Percentiles rank a stretch among this genome's conserved stretches.
These are phyloP conservation scores for Telmatherina bonti DNA, from an alignment of 2,797 vertebrate species.

Conservation along the genomic window DNA sequence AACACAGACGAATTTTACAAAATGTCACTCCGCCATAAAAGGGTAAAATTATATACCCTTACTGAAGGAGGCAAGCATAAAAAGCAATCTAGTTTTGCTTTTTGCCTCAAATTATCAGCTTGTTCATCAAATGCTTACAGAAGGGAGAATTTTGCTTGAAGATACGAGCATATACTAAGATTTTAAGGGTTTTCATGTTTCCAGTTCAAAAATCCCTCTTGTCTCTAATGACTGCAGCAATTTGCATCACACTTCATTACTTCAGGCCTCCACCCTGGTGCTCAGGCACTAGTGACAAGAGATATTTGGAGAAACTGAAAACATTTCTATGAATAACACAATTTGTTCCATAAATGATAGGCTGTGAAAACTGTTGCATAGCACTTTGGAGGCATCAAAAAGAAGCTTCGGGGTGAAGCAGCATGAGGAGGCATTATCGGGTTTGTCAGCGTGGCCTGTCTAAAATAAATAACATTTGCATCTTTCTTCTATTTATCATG, in stretches of 20 bases:
- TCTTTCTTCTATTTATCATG: slow-evolving; percentile 80
- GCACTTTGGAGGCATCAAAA: slow-evolving; percentile 62
- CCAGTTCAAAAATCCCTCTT: background rate
- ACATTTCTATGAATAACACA: slow-evolving; percentile 64
- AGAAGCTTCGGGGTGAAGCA: slow-evolving; percentile 59
- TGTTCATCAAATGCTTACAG: background rate
- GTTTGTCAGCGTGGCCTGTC: slow-evolving; percentile 70
- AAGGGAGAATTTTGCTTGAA: background rate
- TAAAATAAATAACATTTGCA: slow-evolving; percentile 81
- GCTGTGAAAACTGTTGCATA: slow-evolving; percentile 63
- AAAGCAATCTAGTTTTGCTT: slow-evolving; percentile 5
- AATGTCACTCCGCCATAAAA: background rate
- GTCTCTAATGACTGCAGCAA: slow-evolving; percentile 39
- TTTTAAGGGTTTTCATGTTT: slow-evolving; percentile 5
- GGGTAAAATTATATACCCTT: slow-evolving; percentile 1
- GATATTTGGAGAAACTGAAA: slow-evolving; percentile 38
- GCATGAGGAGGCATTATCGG: slow-evolving; percentile 72
- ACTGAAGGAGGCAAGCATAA: background rate
- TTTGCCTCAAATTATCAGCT: background rate
- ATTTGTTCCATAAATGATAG: slow-evolving; percentile 63
- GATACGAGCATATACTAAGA: slow-evolving; percentile 4
- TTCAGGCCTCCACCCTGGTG: slow-evolving; percentile 35
- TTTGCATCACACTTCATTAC: slow-evolving; percentile 63
- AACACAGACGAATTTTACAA: slow-evolving; percentile 1
- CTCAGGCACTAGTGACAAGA: slow-evolving; percentile 47